Evolutionary conservation across 2,888 invertebrate genomes (phyloP), one percentile per base, ranked within the genome.

Genomic region (Nemotelus nigrinus): DNA sequence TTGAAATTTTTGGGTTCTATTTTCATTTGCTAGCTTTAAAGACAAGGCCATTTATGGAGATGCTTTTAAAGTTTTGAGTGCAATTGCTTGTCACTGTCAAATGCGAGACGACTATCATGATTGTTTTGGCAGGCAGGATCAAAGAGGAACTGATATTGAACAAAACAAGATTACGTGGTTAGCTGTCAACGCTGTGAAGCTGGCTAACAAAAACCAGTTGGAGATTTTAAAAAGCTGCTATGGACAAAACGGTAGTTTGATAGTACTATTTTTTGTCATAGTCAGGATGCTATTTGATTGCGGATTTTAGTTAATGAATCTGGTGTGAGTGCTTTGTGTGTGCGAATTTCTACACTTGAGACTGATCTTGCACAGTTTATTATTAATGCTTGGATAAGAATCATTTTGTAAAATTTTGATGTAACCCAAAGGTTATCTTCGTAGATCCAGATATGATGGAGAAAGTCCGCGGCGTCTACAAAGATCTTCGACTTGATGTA

Each of bases 381-480:
- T 25, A 25, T 25, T 25, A 25, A 25, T 25, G 25, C 25, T 25
- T 25, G 25, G 25, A 25, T 25, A 25, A 25, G 25, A 25, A 25
- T 25, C 25, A 25, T 25, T 25, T 25, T 25, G 25, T 25, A 25
- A 7, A 53, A 53, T 7, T 53, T 53, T 53, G 53, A 53, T 7
- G 7, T 7, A 53, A 53, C 7, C 6, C 10, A 7, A 6, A 53
- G 1, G 7, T 10, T 53, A 10, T 25, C 6, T 67, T 78, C 80
- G 44, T 50, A 75, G 92, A 94, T 80, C 88, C 90, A 0, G 90
- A 90, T 78, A 91, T 93, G 80, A 90, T 93, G 3, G 89, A 90
- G 68, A 89, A 89, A 79, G 91, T 96, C 58, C 94, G 93, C 84
- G 89, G 91, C 79, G 87, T 96, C 0, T 96, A 95, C 83, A 92